Conservation (phyloP, 2,797 vertebrate genomes). For the Stomatorhinus walkeri region DNA sequence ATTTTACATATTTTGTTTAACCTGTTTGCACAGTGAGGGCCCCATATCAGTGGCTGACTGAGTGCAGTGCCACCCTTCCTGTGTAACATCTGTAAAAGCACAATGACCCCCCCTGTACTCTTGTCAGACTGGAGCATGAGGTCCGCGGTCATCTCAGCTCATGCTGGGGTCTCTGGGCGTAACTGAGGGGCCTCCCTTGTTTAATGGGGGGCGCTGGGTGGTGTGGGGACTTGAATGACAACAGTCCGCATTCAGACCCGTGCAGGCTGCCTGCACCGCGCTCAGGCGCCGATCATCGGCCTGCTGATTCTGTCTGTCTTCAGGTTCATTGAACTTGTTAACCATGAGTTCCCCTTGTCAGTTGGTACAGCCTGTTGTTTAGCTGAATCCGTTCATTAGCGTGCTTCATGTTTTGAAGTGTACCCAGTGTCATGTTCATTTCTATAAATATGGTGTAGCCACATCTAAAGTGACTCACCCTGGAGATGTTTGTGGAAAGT, state of each 20-base stretch:
- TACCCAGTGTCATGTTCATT: neutral
- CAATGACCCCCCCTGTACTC: neutral
- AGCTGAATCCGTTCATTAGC: neutral
- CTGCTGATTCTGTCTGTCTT: neutral
- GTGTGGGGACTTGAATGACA: neutral
- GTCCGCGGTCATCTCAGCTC: neutral
- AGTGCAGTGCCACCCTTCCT: neutral
- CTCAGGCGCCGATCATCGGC: neutral
- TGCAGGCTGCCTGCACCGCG: neutral
- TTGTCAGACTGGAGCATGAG: neutral
- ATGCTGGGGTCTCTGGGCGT: neutral
- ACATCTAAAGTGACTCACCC: neutral
- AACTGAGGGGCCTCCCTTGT: neutral
- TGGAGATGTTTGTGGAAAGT: neutral
- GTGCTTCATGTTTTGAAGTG: neutral
- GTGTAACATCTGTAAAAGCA: neutral
- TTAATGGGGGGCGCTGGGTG: neutral
- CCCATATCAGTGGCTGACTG: neutral
- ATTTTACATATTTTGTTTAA: neutral
- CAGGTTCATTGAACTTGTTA: neutral
- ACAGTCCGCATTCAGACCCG: neutral
- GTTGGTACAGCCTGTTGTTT: neutral
- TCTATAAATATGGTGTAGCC: neutral
- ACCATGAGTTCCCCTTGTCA: neutral
- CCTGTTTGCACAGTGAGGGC: neutral